These are phyloP conservation scores for Anabas testudineus DNA, from an alignment of 2,797 vertebrate genomes.

Conservation along the genomic window DNA sequence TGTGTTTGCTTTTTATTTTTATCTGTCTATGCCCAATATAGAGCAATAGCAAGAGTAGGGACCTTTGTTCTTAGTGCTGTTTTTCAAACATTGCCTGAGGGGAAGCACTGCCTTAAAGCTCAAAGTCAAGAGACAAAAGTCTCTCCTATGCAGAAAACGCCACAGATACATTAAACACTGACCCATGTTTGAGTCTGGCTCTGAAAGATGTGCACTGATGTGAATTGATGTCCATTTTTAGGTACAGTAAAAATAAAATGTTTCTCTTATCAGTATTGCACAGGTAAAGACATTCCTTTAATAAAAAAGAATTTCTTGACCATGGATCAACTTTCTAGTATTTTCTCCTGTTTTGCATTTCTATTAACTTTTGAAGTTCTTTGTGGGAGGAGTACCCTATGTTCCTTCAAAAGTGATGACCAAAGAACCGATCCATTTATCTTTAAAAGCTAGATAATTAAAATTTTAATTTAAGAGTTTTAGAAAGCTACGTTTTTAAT, in stretches of 20 bases:
- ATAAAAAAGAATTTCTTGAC: neutral
- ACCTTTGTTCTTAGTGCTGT: too few relatives aligned
- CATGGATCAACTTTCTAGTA: neutral
- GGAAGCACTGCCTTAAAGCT: neutral
- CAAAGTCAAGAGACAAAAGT: neutral
- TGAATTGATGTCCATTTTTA: neutral
- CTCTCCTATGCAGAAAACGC: too few relatives aligned
- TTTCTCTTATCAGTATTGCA: neutral
- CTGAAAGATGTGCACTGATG: neutral
- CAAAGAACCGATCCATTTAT: neutral
- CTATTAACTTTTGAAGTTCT: neutral
- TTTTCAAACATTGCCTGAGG: too few relatives aligned
- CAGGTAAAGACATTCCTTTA: neutral
- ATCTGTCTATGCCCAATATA: too few relatives aligned
- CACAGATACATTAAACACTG: neutral
- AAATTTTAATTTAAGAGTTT: neutral
- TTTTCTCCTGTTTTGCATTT: neutral
- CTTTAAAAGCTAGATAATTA: neutral
- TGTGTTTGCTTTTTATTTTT: too few relatives aligned
- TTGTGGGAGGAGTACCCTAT: neutral
- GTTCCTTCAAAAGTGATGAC: neutral
- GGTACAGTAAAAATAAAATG: neutral
- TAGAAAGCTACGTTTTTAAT: neutral
- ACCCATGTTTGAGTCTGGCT: neutral
- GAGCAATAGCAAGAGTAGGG: too few relatives aligned